A percentile compares a stretch with the other conserved stretches of the same genome.
These are phyloP conservation scores for Danionella dracula DNA, from an alignment of 2,797 vertebrate species.

Conservation along the genomic window DNA sequence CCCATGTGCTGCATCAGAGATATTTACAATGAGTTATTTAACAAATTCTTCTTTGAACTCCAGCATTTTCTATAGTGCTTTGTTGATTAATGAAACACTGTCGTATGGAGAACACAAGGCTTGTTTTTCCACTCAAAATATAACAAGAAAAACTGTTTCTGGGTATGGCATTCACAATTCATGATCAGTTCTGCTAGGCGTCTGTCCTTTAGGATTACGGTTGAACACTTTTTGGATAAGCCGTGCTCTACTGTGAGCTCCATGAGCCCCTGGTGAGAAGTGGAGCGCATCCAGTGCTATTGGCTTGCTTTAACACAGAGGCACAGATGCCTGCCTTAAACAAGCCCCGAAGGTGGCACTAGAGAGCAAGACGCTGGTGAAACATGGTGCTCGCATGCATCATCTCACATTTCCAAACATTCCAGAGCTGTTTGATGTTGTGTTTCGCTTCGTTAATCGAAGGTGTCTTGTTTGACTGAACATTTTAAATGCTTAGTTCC, in stretches of 20 bases:
- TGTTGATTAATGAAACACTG: too few relatives aligned
- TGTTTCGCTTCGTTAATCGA: slow-evolving; percentile 10
- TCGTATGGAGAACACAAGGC: too few relatives aligned
- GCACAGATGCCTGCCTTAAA: slow-evolving; percentile 57
- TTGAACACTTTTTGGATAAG: neutral
- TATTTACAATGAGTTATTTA: too few relatives aligned
- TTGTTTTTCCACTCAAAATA: too few relatives aligned
- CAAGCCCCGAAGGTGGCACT: slow-evolving; percentile 44
- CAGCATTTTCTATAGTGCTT: too few relatives aligned
- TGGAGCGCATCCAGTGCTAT: slow-evolving; percentile 32
- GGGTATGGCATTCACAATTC: too few relatives aligned
- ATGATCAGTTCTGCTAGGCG: too few relatives aligned
- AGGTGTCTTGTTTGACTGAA: slow-evolving; percentile 10
- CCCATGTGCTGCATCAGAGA: too few relatives aligned
- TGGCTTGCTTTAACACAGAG: slow-evolving; percentile 55
- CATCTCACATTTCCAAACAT: slow-evolving; percentile 54
- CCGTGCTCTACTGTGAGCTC: slow-evolving; percentile 17
- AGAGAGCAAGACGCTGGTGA: neutral
- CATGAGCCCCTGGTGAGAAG: neutral
- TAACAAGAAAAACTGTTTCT: too few relatives aligned
- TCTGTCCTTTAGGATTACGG: neutral
- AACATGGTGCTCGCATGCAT: neutral
- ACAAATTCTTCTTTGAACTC: too few relatives aligned
- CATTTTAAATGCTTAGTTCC: slow-evolving; percentile 4
- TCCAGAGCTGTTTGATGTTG: slow-evolving; percentile 50